Evolutionary conservation across 2,113 vertebrate species (phyloP), one percentile per base, ranked within the genome.

Genomic region (Bombycilla garrulus): DNA sequence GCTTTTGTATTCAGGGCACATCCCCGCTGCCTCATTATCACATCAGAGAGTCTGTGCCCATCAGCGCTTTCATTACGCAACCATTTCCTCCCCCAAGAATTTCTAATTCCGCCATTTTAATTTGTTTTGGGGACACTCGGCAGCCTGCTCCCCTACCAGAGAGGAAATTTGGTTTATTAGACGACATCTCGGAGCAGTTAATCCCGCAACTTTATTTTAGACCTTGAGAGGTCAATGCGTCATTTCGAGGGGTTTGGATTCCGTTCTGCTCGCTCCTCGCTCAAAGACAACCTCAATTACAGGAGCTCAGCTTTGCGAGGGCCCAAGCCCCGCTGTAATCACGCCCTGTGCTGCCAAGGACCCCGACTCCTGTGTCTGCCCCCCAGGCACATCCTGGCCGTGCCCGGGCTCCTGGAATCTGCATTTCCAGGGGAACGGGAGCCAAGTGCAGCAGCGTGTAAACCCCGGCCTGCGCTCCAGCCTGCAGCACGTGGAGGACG

Each of bases 161-260:
- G 67, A 81, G 76, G 54, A 90, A 86, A 92, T 83, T 15, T 93
- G 67, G 53, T 88, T 90, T 94, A 93, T 92, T 83, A 83, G 77
- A 73, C 92, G 91, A 71, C 82, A 86, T 81, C 85, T 93, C n/a
- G 2, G 38, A 94, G 88, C 88, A 90, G 80, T 94, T 95, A 95
- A 97, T 90, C 86, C 28, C 2, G 3, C 51, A 71, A 86, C 80
- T 93, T 90, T 70, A 67, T 66, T 94, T 83, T 40, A 92, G 95
- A 93, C 88, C 88, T 95, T 96, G 82, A 93, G 90, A 96, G 85
- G 90, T 95, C 82, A 95, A 60, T 96, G 92, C 76, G 70, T 92
- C 88, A 95, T 97, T 95, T 92, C 91, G 90, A 85, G 78, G 81
- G 54, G 48, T 86, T 87, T 87, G 74, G 81, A 73, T 91, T 74